Conservation (phyloP, 2,888 invertebrate genomes). For the Endomychus coccineus region DNA sequence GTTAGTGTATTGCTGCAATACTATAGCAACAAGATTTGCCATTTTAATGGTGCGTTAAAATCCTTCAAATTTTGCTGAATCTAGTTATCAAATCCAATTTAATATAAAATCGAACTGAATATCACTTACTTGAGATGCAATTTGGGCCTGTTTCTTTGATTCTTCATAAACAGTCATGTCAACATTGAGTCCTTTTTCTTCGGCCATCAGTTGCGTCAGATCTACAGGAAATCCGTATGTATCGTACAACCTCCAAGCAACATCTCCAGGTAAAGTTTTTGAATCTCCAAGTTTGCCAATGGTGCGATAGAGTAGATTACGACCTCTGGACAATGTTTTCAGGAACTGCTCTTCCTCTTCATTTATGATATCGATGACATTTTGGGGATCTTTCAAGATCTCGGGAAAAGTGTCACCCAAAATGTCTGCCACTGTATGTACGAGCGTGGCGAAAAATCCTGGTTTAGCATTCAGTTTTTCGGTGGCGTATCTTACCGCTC, state of each 20-base stretch:
- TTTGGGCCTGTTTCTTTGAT: constrained; percentile 80
- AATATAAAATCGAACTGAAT: no score
- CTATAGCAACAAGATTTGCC: no score
- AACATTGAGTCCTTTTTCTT: constrained; percentile 83
- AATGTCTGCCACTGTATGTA: constrained; percentile 80
- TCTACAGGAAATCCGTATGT: constrained; percentile 99
- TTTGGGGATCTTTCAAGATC: constrained; percentile 80
- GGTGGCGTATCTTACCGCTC: constrained; percentile 91
- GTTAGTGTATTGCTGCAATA: no score
- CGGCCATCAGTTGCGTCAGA: constrained; percentile 94
- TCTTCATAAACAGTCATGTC: constrained; percentile 90
- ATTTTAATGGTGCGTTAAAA: no score
- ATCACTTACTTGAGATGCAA: constrained; percentile 76
- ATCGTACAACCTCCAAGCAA: constrained; percentile 97
- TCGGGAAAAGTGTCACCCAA: constrained; percentile 77
- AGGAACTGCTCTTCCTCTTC: constrained; percentile 97
- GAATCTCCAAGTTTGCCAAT: constrained; percentile 70
- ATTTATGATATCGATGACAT: constrained; percentile 89
- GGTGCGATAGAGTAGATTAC: constrained; percentile 83
- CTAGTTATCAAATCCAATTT: no score
- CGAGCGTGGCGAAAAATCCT: constrained; percentile 85
- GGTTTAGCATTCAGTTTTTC: constrained; percentile 96
- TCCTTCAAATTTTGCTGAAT: no score
- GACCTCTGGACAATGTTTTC: constrained; percentile 71
- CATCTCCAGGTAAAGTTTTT: constrained; percentile 81